Conservation (phyloP, 2,113 vertebrate species). For the Brienomyrus brachyistius region DNA sequence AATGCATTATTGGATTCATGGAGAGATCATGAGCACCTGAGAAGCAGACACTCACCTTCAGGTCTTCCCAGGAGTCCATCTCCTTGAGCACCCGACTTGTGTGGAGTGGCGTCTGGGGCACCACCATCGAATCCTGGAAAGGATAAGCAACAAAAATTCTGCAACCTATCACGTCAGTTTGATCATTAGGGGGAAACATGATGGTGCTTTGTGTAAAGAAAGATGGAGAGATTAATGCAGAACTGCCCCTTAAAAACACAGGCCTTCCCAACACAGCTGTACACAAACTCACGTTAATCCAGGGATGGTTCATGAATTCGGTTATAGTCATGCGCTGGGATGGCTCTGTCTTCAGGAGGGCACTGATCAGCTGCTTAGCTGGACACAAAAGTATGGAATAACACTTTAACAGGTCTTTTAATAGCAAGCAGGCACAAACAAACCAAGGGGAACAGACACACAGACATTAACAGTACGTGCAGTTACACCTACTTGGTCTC, state of each 20-base stretch:
- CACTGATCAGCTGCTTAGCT: conserved; percentile 92
- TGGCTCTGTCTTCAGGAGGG: conserved; percentile 91
- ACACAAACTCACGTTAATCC: conserved; percentile 80
- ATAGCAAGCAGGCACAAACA: not conserved
- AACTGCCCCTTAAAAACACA: not conserved
- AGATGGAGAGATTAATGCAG: not conserved
- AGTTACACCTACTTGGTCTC: not conserved
- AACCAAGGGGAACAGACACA: not conserved
- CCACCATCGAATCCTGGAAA: conserved; percentile 84
- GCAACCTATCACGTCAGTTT: not conserved
- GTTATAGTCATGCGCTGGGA: conserved; percentile 95
- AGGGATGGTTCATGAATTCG: conserved; percentile 97
- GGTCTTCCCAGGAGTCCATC: conserved; percentile 90
- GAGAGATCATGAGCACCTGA: not conserved
- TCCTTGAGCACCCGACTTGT: conserved; percentile 93
- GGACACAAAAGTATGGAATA: conserved; percentile 7
- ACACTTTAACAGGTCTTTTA: not conserved
- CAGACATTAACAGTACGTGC: not conserved
- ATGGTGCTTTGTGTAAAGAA: not conserved
- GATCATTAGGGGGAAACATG: not conserved
- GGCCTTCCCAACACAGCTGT: not conserved
- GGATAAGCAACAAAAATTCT: not conserved
- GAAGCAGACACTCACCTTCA: conserved; percentile 71
- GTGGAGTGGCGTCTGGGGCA: conserved; percentile 93
- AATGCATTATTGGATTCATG: not conserved